phyloP scores from a whole-genome alignment of 2,797 vertebrate genomes.

The Rhynchonycteris naso region DNA sequence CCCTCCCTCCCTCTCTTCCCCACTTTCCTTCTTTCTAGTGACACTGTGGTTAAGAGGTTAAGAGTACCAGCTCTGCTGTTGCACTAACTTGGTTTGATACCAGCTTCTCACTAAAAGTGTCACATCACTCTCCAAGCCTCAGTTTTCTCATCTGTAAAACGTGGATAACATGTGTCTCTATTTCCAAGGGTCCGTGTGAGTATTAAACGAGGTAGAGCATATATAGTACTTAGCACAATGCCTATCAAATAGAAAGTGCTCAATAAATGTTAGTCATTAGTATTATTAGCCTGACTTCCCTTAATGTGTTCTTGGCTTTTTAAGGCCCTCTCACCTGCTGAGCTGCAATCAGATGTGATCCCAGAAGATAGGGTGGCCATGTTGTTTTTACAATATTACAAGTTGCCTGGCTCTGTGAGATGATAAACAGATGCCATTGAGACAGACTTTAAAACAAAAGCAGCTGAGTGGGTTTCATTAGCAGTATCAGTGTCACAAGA shows the following conservation, averaged over 20 bases:
- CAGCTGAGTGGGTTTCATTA: not conserved
- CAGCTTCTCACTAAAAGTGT: not conserved
- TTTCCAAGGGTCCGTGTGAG: not conserved
- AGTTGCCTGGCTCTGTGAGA: not conserved
- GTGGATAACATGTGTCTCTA: not conserved
- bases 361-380: not conserved
- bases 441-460: conserved; percentile 18
- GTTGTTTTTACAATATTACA: not conserved
- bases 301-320: not conserved
- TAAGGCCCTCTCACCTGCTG: not conserved
- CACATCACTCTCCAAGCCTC: not conserved
- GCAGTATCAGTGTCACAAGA: not conserved
- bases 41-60: not conserved
- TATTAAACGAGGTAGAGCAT: not conserved
- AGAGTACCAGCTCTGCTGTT: not conserved
- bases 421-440: not conserved
- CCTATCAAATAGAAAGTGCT: not conserved
- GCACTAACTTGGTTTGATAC: not conserved
- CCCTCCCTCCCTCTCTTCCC: not conserved
- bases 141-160: not conserved
- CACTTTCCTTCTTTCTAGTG: not conserved
- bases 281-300: not conserved
- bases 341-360: not conserved
- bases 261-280: not conserved
- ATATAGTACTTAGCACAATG: not conserved